Conservation (phyloP, 2,113 vertebrate genomes). For the Dendropsophus ebraccatus region DNA sequence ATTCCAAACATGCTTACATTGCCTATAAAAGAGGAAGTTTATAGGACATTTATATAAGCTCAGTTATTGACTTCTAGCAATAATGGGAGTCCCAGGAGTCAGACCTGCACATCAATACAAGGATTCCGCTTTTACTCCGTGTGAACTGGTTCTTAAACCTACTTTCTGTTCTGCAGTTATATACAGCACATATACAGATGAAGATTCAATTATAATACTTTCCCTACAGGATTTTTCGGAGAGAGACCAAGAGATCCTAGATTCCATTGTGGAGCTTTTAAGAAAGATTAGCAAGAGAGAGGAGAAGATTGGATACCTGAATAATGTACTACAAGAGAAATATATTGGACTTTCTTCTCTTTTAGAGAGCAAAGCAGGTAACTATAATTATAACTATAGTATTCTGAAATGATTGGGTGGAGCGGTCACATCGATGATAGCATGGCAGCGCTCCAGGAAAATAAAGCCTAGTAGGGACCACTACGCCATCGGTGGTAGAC, state of each 20-base stretch:
- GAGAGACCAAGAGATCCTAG: constrained; percentile 61
- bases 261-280: constrained; percentile 59
- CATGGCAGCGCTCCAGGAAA: no score
- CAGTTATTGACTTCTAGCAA: no score
- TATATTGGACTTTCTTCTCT: constrained; percentile 62
- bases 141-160: no score
- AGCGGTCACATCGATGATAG: no score
- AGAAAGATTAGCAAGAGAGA: constrained; percentile 61
- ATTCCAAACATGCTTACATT: not conserved
- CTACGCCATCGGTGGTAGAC: no score
- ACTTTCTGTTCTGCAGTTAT: not conserved
- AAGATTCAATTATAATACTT: not conserved
- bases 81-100: no score
- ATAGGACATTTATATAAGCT: not conserved
- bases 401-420: not conserved
- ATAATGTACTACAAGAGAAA: constrained; percentile 61
- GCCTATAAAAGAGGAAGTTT: not conserved
- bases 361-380: constrained; percentile 41
- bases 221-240: constrained; percentile 60
- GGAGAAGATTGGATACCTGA: constrained; percentile 62
- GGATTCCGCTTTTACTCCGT: no score
- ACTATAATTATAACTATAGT: no score
- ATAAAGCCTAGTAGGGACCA: no score
- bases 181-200: not conserved
- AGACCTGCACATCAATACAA: no score